Base-by-base conservation (phyloP, 2,888 invertebrate species). In the Folsomia candida region DNA sequence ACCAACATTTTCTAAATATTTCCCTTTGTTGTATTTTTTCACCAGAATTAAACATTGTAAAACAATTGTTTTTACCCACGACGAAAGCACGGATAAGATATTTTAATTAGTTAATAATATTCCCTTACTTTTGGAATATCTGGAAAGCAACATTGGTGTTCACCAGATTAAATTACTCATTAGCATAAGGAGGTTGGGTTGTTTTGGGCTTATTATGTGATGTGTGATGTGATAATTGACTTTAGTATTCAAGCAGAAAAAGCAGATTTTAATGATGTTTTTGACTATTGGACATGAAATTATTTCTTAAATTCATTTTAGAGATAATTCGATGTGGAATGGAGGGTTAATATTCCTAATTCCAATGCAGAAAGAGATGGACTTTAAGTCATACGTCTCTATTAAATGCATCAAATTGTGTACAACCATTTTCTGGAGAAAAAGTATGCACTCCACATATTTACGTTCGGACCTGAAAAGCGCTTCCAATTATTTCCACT, bases 51-150 rank as follows among this genome's bases (percentile, higher is more conserved):
- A n/a, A n/a, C n/a, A n/a, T n/a, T n/a, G n/a, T 37, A 37, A 37
- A 37, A 37, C 14, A 37, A 37, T 37, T 37, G 37, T 37, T 37
- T 14, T 14, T 14, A 37, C 37, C 14, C 37, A 37, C 37, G 14
- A 37, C n/a, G n/a, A n/a, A 14, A 37, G 6, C 37, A 37, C 4
- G 22, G 6, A 14, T 6, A 14, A 54, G 54, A 54, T 20, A 54
- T 54, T 54, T 54, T 54, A 54, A 54, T 54, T 54, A 54, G 54
- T 54, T 54, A 22, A 22, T 54, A n/a, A n/a, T n/a, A n/a, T n/a
- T n/a, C n/a, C n/a, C n/a, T 54, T 20, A 54, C 54, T 20, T 54
- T 54, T 54, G 20, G 54, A 9, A 47, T 47, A 20, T 54, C 22
- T 14, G 54, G n/a, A 6, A 20, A 54, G 9, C 9, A 54, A 54